Evolutionary conservation across 2,888 invertebrate species (phyloP), one percentile per base, ranked within the genome.

Genomic region (Acronicta leporina): DNA sequence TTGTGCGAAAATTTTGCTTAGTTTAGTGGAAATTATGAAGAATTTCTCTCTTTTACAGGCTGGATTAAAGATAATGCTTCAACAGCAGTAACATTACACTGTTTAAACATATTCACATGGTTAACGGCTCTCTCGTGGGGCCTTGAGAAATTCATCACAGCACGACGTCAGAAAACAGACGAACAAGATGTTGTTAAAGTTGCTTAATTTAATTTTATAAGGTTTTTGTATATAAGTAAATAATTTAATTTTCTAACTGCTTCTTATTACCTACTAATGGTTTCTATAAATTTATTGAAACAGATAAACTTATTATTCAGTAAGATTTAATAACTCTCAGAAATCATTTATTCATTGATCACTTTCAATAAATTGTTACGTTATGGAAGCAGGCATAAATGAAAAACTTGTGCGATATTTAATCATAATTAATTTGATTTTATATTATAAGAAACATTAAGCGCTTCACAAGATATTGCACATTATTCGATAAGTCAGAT

Each of bases 31-130:
- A 27, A 14, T 40, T 9, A 20, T 7, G 14, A 0, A 11, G 4
- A 20, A 25, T 6, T 15, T 14, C 5, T 43, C 42, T 0, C 41
- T 15, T 42, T 41, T 50, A 0, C 82, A 96, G 96, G 97, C 64
- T 95, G 95, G 89, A 94, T 97, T 38, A 95, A 96, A 73, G 96
- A 96, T 85, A 90, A 92, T 3, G 95, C 95, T 8, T 87, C 96
- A 46, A 96, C 96, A 68, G 93, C 95, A 8, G 91, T 96, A 15
- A 95, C 96, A 5, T 83, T 97, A 43, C 96, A 97, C 80, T 95
- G 95, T 67, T 88, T 97, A 1, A 96, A 97, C 73, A 93, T 96
- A 35, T 94, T 96, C 78, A 96, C 96, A 0, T 96, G 95, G 85
- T 70, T 95, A 6, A 96, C 96, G 0, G 95, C 95, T 0, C 81